Evolutionary conservation across 1,140 invertebrate genomes (phyloP), one percentile per base, ranked within the genome.

Genomic region (Hesperophylax magnus): DNA sequence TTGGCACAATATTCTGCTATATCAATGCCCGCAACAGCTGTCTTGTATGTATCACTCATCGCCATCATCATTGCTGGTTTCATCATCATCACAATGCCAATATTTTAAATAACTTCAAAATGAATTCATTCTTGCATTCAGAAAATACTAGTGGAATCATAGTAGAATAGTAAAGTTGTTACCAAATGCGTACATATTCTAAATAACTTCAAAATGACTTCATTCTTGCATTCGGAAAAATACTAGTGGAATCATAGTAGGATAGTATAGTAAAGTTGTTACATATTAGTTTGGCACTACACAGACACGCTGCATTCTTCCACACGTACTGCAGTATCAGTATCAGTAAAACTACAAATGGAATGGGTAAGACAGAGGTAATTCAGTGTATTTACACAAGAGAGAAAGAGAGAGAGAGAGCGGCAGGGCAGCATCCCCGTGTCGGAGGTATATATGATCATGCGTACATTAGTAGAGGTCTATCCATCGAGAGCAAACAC

Each of bases 381-480:
- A 67, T 67, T 47, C 39, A 67, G 31, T 69, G 17, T 20, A 52
- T 71, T 17, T 71, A 71, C 67, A 71, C 31, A 71, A 52, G 31
- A 15, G n/a, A 47, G 67, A 71, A n/a, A n/a, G n/a, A n/a, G n/a
- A n/a, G n/a, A n/a, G n/a, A n/a, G n/a, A 47, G 67, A 71, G 67
- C 18, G 65, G 39, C 31, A 52, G 31, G 24, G 20, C 54, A 63
- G 34, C 63, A 27, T 27, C 5, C 9, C 34, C 34, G 34, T 39
- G 34, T 39, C 3, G 34, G 34, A 39, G 34, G 34, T 39, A 39
- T 63, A 52, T 34, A 15, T 60, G 47, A 67, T 79, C 82, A 84
- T 84, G 82, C 82, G 53, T 58, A 81, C 67, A 84, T 84, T 81
- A 81, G 80, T 84, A 84, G 78, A 81, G 77, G 74, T 79, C 75